phyloP scores from a whole-genome alignment of 1,140 invertebrate species.

The Drosophila dunni region DNA sequence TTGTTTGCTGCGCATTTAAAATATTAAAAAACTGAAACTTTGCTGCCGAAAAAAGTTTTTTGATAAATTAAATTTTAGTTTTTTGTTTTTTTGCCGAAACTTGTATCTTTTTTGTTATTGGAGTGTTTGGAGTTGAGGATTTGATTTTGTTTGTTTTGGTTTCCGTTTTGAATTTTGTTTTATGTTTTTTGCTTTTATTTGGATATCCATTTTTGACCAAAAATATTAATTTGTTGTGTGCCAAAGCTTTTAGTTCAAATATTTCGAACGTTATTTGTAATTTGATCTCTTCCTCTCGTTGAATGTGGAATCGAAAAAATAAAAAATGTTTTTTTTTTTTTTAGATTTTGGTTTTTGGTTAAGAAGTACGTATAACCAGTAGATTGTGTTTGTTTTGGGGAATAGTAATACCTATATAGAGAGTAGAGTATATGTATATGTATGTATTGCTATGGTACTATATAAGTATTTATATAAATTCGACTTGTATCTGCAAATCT shows the following conservation, averaged over 20 bases:
- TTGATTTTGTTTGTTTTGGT: constrained; percentile 12
- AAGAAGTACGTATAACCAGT: constrained; percentile 48
- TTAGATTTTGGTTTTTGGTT: constrained; percentile 41
- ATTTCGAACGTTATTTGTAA: constrained; percentile 26
- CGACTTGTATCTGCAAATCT: constrained; percentile 79
- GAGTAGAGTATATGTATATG: constrained; percentile 28
- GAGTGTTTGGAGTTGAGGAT: constrained; percentile 38
- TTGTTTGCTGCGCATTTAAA: constrained; percentile 26
- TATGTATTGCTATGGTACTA: constrained; percentile 30
- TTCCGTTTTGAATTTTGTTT: constrained; percentile 14
- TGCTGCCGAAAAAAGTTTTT: constrained; percentile 63
- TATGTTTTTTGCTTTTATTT: constrained; percentile 4
- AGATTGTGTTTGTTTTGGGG: constrained; percentile 21
- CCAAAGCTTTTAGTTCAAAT: constrained; percentile 64
- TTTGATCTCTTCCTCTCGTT: constrained; percentile 9
- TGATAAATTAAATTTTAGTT: constrained; percentile 1
- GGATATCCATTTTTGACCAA: constrained; percentile 16
- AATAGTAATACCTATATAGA: constrained; percentile 18
- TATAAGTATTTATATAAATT: constrained; percentile 75
- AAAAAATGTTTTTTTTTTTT: constrained; percentile 7
- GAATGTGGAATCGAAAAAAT: too few species aligned
- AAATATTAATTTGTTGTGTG: constrained; percentile 61
- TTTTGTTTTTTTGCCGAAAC: constrained; percentile 62
- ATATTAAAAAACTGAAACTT: constrained; percentile 47
- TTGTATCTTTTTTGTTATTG: constrained; percentile 52